Conservation (phyloP, 2,888 invertebrate species). For the Spodoptera exigua region DNA sequence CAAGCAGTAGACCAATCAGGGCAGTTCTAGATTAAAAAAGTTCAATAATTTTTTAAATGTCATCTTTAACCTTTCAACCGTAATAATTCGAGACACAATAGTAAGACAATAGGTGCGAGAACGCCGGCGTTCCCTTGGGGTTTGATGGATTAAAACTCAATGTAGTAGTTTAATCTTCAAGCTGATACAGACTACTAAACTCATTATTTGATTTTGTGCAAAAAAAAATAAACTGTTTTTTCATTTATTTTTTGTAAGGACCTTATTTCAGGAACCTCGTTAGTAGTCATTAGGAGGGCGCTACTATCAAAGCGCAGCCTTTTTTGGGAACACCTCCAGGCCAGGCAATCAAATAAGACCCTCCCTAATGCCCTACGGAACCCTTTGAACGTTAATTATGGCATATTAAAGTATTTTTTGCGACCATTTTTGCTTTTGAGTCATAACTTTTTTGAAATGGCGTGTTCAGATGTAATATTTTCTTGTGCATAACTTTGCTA, state of each 20-base stretch:
- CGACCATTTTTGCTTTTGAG: conserved; percentile 26
- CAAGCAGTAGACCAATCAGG: too few species aligned
- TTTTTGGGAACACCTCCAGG: conserved; percentile 49
- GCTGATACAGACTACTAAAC: too few species aligned
- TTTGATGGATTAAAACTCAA: too few species aligned
- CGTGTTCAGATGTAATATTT: conserved; percentile 42
- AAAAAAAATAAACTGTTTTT: not conserved
- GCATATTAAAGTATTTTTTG: conserved; percentile 44
- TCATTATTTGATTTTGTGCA: too few species aligned
- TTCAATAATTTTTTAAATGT: too few species aligned
- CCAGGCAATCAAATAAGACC: conserved; percentile 52
- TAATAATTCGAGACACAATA: too few species aligned
- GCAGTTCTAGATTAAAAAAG: too few species aligned
- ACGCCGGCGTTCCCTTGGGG: too few species aligned
- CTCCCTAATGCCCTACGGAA: conserved; percentile 40
- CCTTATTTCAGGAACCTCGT: conserved; percentile 46
- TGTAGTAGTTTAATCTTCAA: too few species aligned
- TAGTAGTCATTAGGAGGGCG: conserved; percentile 48
- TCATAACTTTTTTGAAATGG: conserved; percentile 48
- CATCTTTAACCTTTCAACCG: too few species aligned
- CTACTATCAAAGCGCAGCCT: conserved; percentile 31
- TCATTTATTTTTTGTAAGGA: not conserved
- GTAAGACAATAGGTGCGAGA: too few species aligned
- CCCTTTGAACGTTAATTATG: conserved; percentile 44
- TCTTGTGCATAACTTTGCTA: conserved; percentile 17